Evolutionary conservation across 2,113 vertebrate genomes (phyloP).

Genomic region (Panthera leo): DNA sequence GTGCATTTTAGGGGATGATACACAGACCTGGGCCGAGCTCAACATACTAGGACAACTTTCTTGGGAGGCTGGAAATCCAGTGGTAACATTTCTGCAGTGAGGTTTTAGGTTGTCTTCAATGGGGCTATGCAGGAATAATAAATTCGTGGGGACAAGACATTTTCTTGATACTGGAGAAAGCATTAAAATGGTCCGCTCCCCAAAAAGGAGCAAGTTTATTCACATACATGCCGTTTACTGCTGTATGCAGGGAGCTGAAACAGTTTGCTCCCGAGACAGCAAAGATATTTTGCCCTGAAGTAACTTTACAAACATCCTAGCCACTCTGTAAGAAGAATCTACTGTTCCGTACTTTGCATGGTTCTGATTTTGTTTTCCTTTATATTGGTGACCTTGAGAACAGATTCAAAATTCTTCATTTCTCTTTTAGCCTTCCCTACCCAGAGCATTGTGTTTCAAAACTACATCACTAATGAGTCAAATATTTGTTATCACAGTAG

Average conservation of each 20-base stretch:
- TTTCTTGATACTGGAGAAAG: neutral
- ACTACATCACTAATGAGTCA: neutral
- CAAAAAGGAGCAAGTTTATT: neutral
- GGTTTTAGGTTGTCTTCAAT: neutral
- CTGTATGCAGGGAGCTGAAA: neutral
- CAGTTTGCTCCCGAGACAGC: neutral
- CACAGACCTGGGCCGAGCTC: neutral
- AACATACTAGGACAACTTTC: neutral
- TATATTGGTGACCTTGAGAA: neutral
- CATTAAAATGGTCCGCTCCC: neutral
- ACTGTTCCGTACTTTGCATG: neutral
- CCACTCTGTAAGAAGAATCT: neutral
- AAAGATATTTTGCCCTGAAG: neutral
- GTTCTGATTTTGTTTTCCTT: constrained; percentile 34
- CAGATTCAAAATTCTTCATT: neutral
- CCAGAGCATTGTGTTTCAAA: neutral
- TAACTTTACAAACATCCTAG: neutral
- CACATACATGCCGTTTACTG: neutral
- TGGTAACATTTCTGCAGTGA: neutral
- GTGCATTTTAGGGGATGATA: neutral
- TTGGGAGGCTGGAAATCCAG: neutral
- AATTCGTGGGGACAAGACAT: neutral
- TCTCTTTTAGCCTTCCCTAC: neutral
- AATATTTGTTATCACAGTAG: constrained; percentile 2
- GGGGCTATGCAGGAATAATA: neutral